Evolutionary conservation across 2,797 vertebrate species (phyloP), one percentile per base, ranked within the genome.

Genomic region (Xyrichtys novacula): DNA sequence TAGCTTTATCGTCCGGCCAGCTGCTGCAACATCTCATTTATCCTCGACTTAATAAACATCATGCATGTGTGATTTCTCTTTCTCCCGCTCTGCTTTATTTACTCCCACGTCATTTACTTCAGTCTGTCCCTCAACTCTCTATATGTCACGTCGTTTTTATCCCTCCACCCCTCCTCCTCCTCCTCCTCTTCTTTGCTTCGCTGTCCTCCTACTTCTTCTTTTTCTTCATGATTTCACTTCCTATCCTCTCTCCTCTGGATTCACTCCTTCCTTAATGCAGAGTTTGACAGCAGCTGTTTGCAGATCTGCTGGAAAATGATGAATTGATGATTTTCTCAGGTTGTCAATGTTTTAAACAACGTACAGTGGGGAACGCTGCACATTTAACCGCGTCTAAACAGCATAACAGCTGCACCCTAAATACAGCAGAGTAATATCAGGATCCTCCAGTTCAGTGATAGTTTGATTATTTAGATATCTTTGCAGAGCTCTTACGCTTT

Each of bases 21-120:
- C 83, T 85, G 80, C 72, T 76, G 80, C 71, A 83, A 73, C 88
- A 85, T 88, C 89, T 92, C 81, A 90, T 93, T 92, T 85, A 88
- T 81, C 84, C 74, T 0, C 22, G 55, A 68, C 60, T 74, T 89
- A 86, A 91, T 89, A 92, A 93, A 92, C 89, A 90, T 86, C 54
- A 69, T 28, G 80, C 72, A 73, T 63, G 44, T 59, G 66, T 68
- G 66, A 85, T 69, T 78, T 61, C 49, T 66, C 23, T 46, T 26
- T 34, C 32, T 34, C 32, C 14, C 32, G 17, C 88, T 48, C n/a
- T 40, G 20, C 26, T 71, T 47, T 38, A 65, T 57, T 58, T 44
- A 31, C 71, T 50, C 22, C 9, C 0, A 22, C 20, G 29, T 56
- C 29, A 29, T 75, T 78, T 70, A 43, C 50, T 72, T 26, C n/a